Conservation (phyloP, 2,888 invertebrate genomes). For the Luffia ferchaultella region DNA sequence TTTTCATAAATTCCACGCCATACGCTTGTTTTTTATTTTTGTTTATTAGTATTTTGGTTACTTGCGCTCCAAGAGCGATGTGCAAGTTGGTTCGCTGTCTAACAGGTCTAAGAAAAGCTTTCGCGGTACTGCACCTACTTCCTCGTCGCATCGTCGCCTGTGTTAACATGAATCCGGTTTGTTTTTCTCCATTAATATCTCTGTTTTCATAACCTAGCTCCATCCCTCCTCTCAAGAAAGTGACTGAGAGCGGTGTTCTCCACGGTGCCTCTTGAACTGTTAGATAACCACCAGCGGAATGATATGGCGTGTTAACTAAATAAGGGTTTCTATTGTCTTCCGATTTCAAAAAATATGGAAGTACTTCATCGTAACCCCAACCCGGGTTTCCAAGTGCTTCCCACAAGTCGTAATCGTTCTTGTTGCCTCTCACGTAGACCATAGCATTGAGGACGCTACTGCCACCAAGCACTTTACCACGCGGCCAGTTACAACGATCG, state of each 20-base stretch:
- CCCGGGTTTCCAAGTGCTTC: conserved; percentile 82
- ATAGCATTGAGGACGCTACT: conserved; percentile 89
- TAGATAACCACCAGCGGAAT: conserved; percentile 79
- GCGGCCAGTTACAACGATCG: conserved; percentile 89
- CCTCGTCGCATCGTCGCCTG: conserved; percentile 87
- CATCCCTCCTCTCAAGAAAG: conserved; percentile 82
- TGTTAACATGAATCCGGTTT: conserved; percentile 87
- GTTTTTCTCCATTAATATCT: conserved; percentile 83
- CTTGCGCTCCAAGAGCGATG: conserved; percentile 80
- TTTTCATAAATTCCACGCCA: conserved; percentile 77
- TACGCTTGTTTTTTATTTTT: conserved; percentile 73
- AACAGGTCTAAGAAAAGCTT: conserved; percentile 85
- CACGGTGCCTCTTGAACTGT: conserved; percentile 88
- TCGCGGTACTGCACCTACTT: conserved; percentile 86
- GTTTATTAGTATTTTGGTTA: conserved; percentile 74
- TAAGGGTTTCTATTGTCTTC: conserved; percentile 90
- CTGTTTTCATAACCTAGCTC: conserved; percentile 84
- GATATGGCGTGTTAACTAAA: conserved; percentile 76
- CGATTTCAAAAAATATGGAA: conserved; percentile 87
- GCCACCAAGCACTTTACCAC: conserved; percentile 91
- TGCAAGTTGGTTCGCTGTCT: conserved; percentile 81
- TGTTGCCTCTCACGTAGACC: conserved; percentile 90
- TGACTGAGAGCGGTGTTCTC: conserved; percentile 82
- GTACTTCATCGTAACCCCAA: conserved; percentile 84
- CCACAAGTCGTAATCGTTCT: conserved; percentile 89